A percentile compares a stretch with the other conserved stretches of the same genome.
phyloP scores from a whole-genome alignment of 2,113 vertebrate genomes.

The Chaetodon auriga region DNA sequence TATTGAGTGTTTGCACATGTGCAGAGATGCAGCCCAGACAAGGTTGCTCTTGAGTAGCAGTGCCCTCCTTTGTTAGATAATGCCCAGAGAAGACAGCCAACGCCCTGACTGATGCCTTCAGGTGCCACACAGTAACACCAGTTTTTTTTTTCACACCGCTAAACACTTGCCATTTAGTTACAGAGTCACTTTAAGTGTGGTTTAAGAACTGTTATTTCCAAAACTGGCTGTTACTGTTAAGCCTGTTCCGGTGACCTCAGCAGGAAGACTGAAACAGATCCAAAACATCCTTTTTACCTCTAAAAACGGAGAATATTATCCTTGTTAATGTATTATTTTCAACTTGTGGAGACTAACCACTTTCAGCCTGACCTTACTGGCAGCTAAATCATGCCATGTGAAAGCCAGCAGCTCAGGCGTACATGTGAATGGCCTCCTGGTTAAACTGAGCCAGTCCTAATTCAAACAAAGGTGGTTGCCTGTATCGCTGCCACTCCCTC shows the following conservation, averaged over 20 bases:
- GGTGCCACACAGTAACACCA: constrained; percentile 63
- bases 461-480: constrained; percentile 78
- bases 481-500: constrained; percentile 73
- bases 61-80: constrained; percentile 74
- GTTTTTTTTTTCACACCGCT: constrained; percentile 45
- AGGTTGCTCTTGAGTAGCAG: constrained; percentile 46
- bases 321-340: constrained; percentile 34
- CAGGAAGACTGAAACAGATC: constrained; percentile 14
- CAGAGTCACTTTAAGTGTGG: not conserved
- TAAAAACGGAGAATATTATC: constrained; percentile 3
- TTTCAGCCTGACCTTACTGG: constrained; percentile 14
- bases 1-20: constrained; percentile 17
- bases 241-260: not conserved
- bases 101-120: constrained; percentile 74
- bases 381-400: constrained; percentile 31
- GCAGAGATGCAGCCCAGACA: constrained; percentile 51
- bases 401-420: constrained; percentile 34
- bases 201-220: constrained; percentile 21
- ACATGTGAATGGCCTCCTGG: constrained; percentile 63
- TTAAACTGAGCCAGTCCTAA: constrained; percentile 69
- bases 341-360: constrained; percentile 1
- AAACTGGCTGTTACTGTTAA: constrained; percentile 34
- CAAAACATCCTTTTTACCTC: not conserved
- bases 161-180: constrained; percentile 46
- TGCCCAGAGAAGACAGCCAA: constrained; percentile 66